Percentiles rank a stretch among this genome's conserved stretches.
Evolutionary conservation across 2,888 invertebrate species (phyloP).

Genomic region (Plutella xylostella): DNA sequence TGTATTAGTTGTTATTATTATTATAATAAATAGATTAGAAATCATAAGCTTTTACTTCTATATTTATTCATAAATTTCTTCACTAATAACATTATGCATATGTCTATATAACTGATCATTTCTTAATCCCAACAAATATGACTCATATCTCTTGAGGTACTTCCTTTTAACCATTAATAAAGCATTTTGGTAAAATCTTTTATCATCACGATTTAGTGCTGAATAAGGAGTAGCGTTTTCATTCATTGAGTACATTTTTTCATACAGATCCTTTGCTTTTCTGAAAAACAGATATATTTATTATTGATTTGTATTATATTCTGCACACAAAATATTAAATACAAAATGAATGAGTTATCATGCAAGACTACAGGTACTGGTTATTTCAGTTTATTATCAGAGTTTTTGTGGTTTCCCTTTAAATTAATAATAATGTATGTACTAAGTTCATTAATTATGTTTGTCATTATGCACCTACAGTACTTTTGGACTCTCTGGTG

Average conservation of each 20-base stretch:
- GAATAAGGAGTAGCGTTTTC: constrained; percentile 26
- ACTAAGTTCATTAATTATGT: too few relatives aligned
- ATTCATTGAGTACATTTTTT: constrained; percentile 25
- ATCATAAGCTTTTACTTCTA: too few relatives aligned
- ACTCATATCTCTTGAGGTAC: constrained; percentile 40
- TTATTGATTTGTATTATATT: too few relatives aligned
- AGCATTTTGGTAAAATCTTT: constrained; percentile 32
- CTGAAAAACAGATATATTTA: constrained; percentile 25
- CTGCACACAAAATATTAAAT: too few relatives aligned
- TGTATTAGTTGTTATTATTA: constrained; percentile 20
- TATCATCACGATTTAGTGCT: constrained; percentile 27
- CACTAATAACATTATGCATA: not conserved
- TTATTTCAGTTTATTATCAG: too few relatives aligned
- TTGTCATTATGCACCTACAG: too few relatives aligned
- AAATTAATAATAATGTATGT: too few relatives aligned
- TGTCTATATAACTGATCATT: constrained; percentile 29
- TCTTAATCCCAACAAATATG: constrained; percentile 42
- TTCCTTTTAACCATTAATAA: constrained; percentile 35
- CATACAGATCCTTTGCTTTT: constrained; percentile 37
- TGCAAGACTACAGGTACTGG: too few relatives aligned
- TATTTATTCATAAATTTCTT: too few relatives aligned
- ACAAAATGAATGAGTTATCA: too few relatives aligned
- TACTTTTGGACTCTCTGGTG: too few relatives aligned
- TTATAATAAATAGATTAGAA: not conserved
- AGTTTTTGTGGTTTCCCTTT: too few relatives aligned